Conservation (phyloP, 2,113 vertebrate species). For the Daboia siamensis region DNA sequence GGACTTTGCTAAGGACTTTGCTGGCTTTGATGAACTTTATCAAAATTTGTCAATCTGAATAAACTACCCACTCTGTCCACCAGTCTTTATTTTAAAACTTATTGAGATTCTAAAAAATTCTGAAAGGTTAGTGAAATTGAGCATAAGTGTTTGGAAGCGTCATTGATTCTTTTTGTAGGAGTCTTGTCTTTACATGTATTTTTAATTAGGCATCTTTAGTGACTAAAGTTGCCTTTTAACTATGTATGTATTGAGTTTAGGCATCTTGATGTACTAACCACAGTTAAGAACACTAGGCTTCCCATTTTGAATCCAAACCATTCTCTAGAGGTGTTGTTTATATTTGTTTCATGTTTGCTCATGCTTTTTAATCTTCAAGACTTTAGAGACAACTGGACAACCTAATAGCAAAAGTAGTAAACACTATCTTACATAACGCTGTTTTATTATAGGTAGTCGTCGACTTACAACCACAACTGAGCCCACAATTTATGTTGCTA, state of each 20-base stretch:
- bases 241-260: not conserved
- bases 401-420: not conserved
- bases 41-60: not conserved
- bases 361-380: not conserved
- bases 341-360: not conserved
- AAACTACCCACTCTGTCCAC: not conserved
- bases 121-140: not conserved
- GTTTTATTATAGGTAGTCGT: not conserved
- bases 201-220: not conserved
- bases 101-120: not conserved
- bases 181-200: constrained; percentile 6
- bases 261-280: not conserved
- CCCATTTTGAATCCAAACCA: not conserved
- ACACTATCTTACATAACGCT: not conserved
- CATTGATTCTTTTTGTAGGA: not conserved
- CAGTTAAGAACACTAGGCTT: not conserved
- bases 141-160: too few species aligned
- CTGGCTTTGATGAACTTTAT: not conserved
- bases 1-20: not conserved
- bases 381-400: not conserved
- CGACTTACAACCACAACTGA: not conserved
- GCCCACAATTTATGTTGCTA: not conserved
- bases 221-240: not conserved
- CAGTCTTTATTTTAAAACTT: not conserved
- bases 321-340: not conserved